These are phyloP conservation scores for Calvadosia cruxmelitensis DNA, from an alignment of 30 jellyfish, hydroid and myxozoan genomes.

Conservation along the genomic window DNA sequence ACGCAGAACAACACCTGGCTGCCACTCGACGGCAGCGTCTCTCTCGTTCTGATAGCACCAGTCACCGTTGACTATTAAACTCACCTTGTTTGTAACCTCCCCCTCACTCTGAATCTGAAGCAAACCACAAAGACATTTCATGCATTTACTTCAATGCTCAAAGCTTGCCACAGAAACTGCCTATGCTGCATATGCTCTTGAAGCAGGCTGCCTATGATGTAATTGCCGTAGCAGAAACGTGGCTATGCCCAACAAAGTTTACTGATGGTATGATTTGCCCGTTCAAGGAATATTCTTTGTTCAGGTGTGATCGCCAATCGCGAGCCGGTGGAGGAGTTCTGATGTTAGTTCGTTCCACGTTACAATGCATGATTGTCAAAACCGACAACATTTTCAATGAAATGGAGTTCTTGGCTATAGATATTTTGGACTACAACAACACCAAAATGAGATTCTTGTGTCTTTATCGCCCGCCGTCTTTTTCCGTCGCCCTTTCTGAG, in stretches of 20 bases:
- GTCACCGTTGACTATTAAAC: too few relatives aligned
- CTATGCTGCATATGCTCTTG: not conserved
- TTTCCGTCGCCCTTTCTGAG: not conserved
- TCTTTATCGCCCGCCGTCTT: not conserved
- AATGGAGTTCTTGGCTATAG: not conserved
- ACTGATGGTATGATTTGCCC: not conserved
- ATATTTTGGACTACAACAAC: too few relatives aligned
- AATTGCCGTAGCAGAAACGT: not conserved
- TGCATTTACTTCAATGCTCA: too few relatives aligned
- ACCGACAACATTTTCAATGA: not conserved
- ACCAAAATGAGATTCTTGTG: not conserved
- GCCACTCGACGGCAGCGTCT: too few relatives aligned
- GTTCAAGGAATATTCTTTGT: not conserved
- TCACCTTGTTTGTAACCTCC: too few relatives aligned
- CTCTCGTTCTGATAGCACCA: too few relatives aligned
- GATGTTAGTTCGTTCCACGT: not conserved
- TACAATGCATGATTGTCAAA: not conserved
- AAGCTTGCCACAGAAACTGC: too few relatives aligned
- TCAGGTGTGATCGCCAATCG: not conserved
- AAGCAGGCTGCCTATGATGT: not conserved
- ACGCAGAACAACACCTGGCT: too few relatives aligned
- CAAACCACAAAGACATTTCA: too few relatives aligned
- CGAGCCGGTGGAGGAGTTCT: not conserved
- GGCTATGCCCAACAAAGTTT: not conserved
- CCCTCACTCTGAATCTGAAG: too few relatives aligned